Base-by-base conservation (phyloP, 2,888 invertebrate genomes). In the Bellardia bayeri region DNA sequence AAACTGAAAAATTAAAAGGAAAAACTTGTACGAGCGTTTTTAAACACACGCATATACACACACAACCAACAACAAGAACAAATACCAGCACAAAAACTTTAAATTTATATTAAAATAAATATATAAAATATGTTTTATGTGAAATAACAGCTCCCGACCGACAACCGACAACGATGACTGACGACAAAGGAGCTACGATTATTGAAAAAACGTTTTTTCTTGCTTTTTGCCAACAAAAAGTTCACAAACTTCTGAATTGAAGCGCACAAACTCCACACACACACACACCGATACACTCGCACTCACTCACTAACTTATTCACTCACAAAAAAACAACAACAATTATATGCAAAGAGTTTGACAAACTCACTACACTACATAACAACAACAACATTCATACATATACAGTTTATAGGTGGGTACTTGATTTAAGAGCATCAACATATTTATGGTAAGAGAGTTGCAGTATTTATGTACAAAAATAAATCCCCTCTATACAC, bases 171-270 rank as follows among this genome's bases (percentile, higher is more conserved):
- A 82, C 87, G 87, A 83, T 85, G 82, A 86, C 85, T 87, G 79
- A 85, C 85, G 85, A 83, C 88, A 74, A 88, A 87, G 87, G 87
- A 87, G 87, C 85, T 75, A 85, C 87, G 82, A 79, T 85, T 85
- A 85, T 87, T 87, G 82, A 87, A 82, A 80, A 80, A 75, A 75
- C 85, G 37, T 85, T 85, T 75, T 75, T 81, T 80, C 66, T 68
- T 37, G 68, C 68, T 40, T 78, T 81, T 76, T 79, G 71, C 80
- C 71, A 83, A 83, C 71, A 64, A 14, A 78, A 75, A 45, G 51
- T 85, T 85, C 58, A 68, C 45, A 61, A 81, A 74, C 69, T 83
- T 80, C 66, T 76, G 86, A 86, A 80, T 80, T 80, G 82, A 74
- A 87, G 87, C 76, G 71, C 82, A 82, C 74, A 87, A 85, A 82